These are phyloP conservation scores for Agriotes lineatus DNA, from an alignment of 2,888 invertebrate species.

Conservation along the genomic window DNA sequence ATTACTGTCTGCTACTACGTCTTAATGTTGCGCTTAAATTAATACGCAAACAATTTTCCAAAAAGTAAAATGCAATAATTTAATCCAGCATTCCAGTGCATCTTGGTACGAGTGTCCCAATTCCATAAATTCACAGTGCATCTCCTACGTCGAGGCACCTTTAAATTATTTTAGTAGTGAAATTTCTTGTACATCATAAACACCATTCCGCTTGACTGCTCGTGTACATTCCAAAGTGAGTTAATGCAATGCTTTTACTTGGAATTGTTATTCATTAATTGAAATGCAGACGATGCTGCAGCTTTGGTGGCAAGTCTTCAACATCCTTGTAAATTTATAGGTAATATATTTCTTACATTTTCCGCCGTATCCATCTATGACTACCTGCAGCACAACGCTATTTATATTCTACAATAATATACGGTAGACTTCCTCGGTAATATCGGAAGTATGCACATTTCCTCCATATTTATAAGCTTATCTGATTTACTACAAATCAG, in stretches of 20 bases:
- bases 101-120: too few species aligned
- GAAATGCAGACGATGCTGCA: conserved; percentile 8
- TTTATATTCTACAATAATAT: conserved; percentile 15
- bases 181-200: conserved; percentile 9
- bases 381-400: neutral
- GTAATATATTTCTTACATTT: neutral
- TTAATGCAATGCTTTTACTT: conserved; percentile 4
- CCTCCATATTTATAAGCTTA: conserved; percentile 3
- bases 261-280: conserved; percentile 11
- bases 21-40: too few species aligned
- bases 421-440: conserved; percentile 9
- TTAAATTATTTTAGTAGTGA: neutral
- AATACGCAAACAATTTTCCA: too few species aligned
- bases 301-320: conserved; percentile 1
- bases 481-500: conserved; percentile 12
- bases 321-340: conserved; percentile 11
- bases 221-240: conserved; percentile 9
- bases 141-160: too few species aligned
- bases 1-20: too few species aligned
- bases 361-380: neutral
- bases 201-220: neutral
- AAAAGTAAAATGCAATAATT: too few species aligned
- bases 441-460: conserved; percentile 12
- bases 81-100: too few species aligned
- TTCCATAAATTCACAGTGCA: too few species aligned